Conservation (phyloP, 2,113 vertebrate species). For the Pygoscelis antarcticus region DNA sequence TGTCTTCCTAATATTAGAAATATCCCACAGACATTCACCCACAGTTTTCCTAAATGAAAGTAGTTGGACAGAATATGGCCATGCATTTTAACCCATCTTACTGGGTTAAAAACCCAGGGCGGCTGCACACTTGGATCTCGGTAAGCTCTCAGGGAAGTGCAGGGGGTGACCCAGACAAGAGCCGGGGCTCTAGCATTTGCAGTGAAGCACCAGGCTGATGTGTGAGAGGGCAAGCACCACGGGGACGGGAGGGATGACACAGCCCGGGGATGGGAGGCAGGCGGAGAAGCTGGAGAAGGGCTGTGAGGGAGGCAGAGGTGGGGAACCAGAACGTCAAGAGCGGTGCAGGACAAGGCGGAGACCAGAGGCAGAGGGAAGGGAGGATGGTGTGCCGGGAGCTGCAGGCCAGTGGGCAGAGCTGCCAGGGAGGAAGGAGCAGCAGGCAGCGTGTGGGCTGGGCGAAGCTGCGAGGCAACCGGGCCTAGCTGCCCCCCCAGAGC, state of each 20-base stretch:
- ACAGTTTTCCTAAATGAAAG: not conserved
- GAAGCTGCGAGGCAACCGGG: not conserved
- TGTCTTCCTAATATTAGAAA: not conserved
- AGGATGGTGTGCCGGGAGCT: not conserved
- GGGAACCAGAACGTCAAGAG: accelerated
- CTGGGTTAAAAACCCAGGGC: not conserved
- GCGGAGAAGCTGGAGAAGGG: not conserved
- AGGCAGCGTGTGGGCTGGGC: accelerated
- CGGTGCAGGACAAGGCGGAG: accelerated
- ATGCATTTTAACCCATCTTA: not conserved
- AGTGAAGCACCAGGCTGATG: not conserved
- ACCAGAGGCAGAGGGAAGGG: not conserved
- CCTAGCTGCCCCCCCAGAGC: not conserved
- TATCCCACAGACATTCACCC: not conserved
- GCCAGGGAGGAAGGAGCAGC: not conserved
- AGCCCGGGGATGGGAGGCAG: accelerated
- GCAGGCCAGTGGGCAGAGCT: not conserved
- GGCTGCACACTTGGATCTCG: accelerated
- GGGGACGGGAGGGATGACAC: not conserved
- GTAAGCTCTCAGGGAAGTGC: not conserved
- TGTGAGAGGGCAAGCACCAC: not conserved
- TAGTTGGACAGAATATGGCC: not conserved
- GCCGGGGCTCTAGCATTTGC: accelerated
- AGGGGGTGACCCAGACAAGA: not conserved
- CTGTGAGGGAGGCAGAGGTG: not conserved